Evolutionary conservation across 2,113 vertebrate species (phyloP).

Genomic region (Dicentrarchus labrax): DNA sequence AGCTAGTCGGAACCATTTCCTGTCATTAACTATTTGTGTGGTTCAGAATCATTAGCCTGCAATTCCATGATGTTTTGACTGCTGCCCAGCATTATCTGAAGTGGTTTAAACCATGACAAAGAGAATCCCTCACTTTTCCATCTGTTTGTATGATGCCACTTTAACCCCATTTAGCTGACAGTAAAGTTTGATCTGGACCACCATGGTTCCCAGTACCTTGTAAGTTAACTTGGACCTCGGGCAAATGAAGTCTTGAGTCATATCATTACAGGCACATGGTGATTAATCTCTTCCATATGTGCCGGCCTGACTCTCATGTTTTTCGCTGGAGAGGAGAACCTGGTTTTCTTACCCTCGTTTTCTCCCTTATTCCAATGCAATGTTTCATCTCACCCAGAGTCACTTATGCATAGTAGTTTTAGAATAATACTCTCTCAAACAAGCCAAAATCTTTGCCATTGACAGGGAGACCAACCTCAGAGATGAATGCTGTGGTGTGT

Average conservation of each 20-base stretch:
- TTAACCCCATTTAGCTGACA: neutral
- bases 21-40: conserved; percentile 44
- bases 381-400: conserved; percentile 28
- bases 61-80: conserved; percentile 50
- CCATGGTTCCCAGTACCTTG: neutral
- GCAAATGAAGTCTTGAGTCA: conserved; percentile 1
- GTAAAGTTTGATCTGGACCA: neutral
- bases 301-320: conserved; percentile 29
- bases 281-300: conserved; percentile 60
- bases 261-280: neutral
- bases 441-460: conserved; percentile 5
- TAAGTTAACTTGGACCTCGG: conserved; percentile 1
- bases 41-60: conserved; percentile 31
- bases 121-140: neutral
- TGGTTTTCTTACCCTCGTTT: conserved; percentile 8
- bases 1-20: conserved; percentile 46
- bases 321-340: conserved; percentile 5
- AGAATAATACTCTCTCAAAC: conserved; percentile 22
- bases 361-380: neutral
- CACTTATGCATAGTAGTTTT: neutral
- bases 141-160: neutral
- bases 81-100: neutral
- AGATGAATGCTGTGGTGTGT: conserved; percentile 22
- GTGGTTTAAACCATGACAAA: neutral
- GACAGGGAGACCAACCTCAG: neutral